Evolutionary conservation across 2,113 vertebrate genomes (phyloP), one percentile per base, ranked within the genome.

Genomic region (Bubo bubo): DNA sequence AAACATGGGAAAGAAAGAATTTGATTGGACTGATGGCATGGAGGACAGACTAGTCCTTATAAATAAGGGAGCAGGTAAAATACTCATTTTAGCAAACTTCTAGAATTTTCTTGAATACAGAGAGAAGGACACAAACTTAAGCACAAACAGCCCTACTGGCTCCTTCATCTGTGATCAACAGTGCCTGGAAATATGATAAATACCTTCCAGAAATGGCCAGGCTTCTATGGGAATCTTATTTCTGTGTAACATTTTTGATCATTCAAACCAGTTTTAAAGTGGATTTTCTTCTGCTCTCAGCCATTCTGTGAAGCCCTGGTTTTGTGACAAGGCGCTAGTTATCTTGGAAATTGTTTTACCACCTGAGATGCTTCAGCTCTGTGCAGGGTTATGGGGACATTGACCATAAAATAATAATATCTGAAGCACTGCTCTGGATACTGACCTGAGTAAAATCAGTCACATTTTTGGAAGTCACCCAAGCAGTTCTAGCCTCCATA

Each of bases 391-490:
- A 41, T 37, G 43, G 62, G 84, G 53, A 63, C 75, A 59, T 1
- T 86, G 73, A 90, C 34, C 59, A 80, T 87, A 83, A 79, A 96
- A 92, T 80, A 87, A 85, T 43, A 79, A 10, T 59, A 86, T 53
- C 73, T 91, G 91, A 96, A 92, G 10, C 79, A 70, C 22, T 77
- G 12, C 22, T 88, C 88, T 91, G 79, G 75, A 96, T 37, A 85
- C 62, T 74, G 82, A 93, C 66, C 77, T 72, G 55, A 66, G 47
- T 59, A 85, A 94, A 96, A 88, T 76, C 83, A 90, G 64, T 81
- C 84, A 43, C 34, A 41, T 58, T 89, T 96, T 92, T 95, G 94
- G 90, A 82, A 77, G 75, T 77, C 62, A 82, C 26, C 47, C 76
- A 96, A 80, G 83, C 27, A 71, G 43, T 79, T 87, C 52, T 34